Evolutionary conservation across 35 echinoderm and acorn worm species (phyloP).

Genomic region (Strongylocentrotus purpuratus): DNA sequence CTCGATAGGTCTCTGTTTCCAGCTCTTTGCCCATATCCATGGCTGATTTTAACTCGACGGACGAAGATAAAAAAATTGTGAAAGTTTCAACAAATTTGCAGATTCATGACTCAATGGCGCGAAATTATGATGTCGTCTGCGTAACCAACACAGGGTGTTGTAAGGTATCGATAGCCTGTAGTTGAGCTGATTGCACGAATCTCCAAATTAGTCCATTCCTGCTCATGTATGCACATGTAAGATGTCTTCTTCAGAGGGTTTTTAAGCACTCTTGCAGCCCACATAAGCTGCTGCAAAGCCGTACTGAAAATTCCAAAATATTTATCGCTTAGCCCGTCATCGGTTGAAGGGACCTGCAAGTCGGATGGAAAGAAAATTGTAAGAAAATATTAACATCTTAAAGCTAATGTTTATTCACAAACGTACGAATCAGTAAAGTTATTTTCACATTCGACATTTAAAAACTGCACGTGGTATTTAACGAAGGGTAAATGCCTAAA

Average conservation of each 20-base stretch:
- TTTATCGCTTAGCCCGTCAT: neutral
- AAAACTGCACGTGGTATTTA: too few species aligned
- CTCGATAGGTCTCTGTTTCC: neutral
- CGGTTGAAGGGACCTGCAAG: neutral
- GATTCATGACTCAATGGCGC: neutral
- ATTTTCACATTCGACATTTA: too few species aligned
- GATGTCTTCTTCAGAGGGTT: neutral
- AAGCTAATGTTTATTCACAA: too few species aligned
- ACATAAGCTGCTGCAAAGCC: neutral
- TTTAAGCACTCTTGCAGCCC: too few species aligned
- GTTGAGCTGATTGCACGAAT: neutral
- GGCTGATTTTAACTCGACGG: neutral
- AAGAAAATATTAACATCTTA: neutral
- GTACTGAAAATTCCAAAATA: neutral
- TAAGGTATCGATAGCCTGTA: neutral
- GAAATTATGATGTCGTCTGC: neutral
- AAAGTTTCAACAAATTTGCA: neutral
- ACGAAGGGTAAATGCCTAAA: too few species aligned
- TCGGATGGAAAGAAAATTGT: neutral
- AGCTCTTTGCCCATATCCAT: neutral
- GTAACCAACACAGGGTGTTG: neutral
- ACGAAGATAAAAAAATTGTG: neutral
- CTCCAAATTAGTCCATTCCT: neutral
- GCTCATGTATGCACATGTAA: neutral
- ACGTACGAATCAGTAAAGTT: too few species aligned